These are phyloP conservation scores for Hydrozoanthus tunicans DNA, from an alignment of 64 coral and sea anemone species.

Conservation along the genomic window DNA sequence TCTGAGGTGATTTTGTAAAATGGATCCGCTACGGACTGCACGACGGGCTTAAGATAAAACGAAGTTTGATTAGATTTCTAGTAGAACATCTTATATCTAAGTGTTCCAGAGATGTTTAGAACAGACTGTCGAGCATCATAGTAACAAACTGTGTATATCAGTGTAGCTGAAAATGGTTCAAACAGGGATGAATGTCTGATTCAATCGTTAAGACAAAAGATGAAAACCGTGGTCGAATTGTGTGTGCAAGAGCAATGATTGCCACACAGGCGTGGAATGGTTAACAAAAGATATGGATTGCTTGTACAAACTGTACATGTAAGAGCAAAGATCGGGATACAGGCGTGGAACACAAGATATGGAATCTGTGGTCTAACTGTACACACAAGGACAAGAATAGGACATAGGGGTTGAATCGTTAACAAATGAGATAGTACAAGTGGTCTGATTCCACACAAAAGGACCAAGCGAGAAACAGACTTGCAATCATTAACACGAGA, in stretches of 20 bases:
- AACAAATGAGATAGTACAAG: not conserved
- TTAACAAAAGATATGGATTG: too few species aligned
- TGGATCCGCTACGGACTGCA: conserved; percentile 84
- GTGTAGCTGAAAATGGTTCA: too few species aligned
- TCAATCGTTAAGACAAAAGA: too few species aligned
- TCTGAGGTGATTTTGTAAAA: too few species aligned
- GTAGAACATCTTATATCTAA: too few species aligned
- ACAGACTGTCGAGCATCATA: too few species aligned
- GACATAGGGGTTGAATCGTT: not conserved
- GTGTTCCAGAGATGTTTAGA: too few species aligned
- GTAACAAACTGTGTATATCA: too few species aligned
- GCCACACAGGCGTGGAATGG: too few species aligned
- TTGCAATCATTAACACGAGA: too few species aligned
- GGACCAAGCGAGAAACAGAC: too few species aligned
- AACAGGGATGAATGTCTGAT: too few species aligned
- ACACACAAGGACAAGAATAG: not conserved
- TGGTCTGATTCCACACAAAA: not conserved
- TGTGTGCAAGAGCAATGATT: not conserved
- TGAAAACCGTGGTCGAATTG: not conserved
- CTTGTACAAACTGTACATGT: not conserved
- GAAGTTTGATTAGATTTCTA: not conserved
- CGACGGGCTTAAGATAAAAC: conserved; percentile 67
- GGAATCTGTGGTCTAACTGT: not conserved
- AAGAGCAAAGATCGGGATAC: not conserved
- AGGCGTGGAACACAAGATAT: not conserved